Conservation (phyloP, 2,888 invertebrate species). For the Drosophila meridionalis region DNA sequence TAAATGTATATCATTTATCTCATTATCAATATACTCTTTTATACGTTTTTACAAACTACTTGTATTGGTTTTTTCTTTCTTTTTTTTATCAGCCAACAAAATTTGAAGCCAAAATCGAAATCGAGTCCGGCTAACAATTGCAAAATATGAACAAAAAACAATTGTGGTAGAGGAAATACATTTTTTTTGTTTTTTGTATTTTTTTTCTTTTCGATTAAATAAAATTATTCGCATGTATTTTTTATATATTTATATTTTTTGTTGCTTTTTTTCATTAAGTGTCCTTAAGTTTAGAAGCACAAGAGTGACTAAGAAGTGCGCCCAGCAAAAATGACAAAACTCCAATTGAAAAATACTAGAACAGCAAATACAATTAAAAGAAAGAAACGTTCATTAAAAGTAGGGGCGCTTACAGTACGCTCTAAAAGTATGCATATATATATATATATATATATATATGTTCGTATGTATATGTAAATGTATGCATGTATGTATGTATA, state of each 20-base stretch:
- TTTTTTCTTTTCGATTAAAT: constrained; percentile 11
- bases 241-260: neutral
- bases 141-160: constrained; percentile 49
- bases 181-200: neutral
- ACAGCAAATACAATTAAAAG: constrained; percentile 53
- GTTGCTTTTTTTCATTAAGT: neutral
- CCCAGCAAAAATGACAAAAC: constrained; percentile 48
- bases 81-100: constrained; percentile 30
- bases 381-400: constrained; percentile 33
- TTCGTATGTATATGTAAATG: neutral
- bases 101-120: constrained; percentile 32
- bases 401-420: constrained; percentile 31
- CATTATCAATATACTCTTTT: constrained; percentile 46
- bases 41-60: constrained; percentile 56
- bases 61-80: neutral
- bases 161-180: constrained; percentile 21
- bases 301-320: constrained; percentile 68
- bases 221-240: constrained; percentile 15
- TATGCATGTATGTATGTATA: neutral
- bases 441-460: neutral
- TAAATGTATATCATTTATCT: constrained; percentile 19
- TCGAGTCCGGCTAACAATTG: constrained; percentile 54
- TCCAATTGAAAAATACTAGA: constrained; percentile 36
- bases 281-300: constrained; percentile 62
- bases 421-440: constrained; percentile 28